Conservation (phyloP, 2,113 vertebrate species). For the Carassius carassius region DNA sequence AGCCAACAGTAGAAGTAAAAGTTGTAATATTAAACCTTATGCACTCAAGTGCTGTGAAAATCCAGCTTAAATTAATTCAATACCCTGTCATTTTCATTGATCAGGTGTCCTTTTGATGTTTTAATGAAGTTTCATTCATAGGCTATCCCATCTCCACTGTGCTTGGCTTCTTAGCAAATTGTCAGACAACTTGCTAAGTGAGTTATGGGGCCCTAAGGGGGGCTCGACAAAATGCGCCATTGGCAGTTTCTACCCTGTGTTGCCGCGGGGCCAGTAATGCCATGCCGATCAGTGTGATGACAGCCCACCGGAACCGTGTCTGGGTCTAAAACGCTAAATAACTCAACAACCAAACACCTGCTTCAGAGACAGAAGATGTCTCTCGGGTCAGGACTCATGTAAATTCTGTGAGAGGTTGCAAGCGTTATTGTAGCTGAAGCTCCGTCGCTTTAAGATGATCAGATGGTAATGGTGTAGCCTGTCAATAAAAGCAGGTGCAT, state of each 20-base stretch:
- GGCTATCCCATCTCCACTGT: slow-evolving; percentile 58
- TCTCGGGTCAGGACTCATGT: slow-evolving; percentile 50
- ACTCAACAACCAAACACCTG: slow-evolving; percentile 63
- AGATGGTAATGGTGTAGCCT: slow-evolving; percentile 25
- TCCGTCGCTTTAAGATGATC: background rate
- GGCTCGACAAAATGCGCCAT: slow-evolving; percentile 71
- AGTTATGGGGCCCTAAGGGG: slow-evolving; percentile 72
- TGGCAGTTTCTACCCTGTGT: slow-evolving; percentile 64
- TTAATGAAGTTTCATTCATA: slow-evolving; percentile 51
- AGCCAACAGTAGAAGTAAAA: background rate
- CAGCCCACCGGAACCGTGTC: slow-evolving; percentile 66
- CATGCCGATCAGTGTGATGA: slow-evolving; percentile 70
- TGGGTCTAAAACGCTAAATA: slow-evolving; percentile 64
- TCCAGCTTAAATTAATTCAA: background rate
- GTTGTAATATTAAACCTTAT: background rate
- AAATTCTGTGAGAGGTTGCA: slow-evolving; percentile 1
- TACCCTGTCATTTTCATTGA: slow-evolving; percentile 10
- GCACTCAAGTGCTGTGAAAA: background rate
- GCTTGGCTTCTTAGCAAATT: slow-evolving; percentile 72
- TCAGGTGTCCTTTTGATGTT: slow-evolving; percentile 31
- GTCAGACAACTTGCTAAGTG: slow-evolving; percentile 74
- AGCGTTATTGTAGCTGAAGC: slow-evolving; percentile 15
- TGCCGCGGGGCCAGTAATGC: slow-evolving; percentile 35
- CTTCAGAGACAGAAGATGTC: slow-evolving; percentile 45
- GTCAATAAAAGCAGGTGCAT: slow-evolving; percentile 36